phyloP scores from a whole-genome alignment of 2,888 invertebrate species.

The Andrena haemorrhoa region DNA sequence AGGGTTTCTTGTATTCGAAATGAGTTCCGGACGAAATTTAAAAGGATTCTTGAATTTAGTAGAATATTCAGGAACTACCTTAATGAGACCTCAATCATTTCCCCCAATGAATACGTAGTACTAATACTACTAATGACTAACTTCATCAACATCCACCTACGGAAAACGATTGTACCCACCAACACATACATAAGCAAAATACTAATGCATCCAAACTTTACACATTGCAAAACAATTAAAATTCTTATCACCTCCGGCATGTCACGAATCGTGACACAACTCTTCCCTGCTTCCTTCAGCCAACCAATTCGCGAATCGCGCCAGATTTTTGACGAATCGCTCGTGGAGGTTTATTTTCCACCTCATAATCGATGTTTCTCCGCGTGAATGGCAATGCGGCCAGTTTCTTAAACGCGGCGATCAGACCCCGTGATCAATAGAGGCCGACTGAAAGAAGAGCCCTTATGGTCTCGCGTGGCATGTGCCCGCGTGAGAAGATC shows the following conservation, averaged over 20 bases:
- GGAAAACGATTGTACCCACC: neutral
- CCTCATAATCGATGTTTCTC: conserved; percentile 1
- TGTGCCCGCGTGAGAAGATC: conserved; percentile 32
- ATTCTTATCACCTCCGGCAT: neutral
- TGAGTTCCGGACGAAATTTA: no score
- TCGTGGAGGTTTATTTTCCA: conserved; percentile 8
- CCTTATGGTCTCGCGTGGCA: conserved; percentile 28
- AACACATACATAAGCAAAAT: no score
- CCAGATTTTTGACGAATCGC: conserved; percentile 49
- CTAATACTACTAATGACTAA: neutral
- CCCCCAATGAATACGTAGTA: no score
- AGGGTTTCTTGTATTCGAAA: no score
- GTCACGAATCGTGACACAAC: neutral
- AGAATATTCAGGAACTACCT: no score
- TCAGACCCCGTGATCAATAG: neutral
- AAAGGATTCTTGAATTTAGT: no score
- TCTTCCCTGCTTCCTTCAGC: neutral
- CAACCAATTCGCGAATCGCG: conserved; percentile 1
- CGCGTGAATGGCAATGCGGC: neutral
- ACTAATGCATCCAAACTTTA: no score
- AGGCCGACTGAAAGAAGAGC: neutral
- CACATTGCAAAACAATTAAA: neutral
- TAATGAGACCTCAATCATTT: no score
- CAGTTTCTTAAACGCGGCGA: conserved; percentile 34
- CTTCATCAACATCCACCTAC: neutral